Evolutionary conservation across 2,113 vertebrate genomes (phyloP).

Genomic region (Sebastes fasciatus): DNA sequence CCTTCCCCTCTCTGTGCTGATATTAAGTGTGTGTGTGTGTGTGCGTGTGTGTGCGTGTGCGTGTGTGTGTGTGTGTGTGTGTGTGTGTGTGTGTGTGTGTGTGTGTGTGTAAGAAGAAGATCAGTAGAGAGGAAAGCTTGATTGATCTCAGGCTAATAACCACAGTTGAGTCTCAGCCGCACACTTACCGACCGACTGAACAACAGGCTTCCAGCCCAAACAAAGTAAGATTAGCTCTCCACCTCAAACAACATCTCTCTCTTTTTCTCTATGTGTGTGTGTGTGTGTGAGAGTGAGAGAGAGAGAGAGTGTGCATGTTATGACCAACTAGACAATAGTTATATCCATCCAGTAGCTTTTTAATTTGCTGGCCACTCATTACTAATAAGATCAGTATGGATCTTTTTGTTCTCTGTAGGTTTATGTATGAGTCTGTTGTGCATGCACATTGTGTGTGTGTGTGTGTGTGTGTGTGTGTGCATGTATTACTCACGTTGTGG

Average conservation of each 20-base stretch:
- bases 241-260: neutral
- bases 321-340: conserved; percentile 55
- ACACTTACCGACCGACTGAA: conserved; percentile 21
- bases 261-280: conserved; percentile 17
- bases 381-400: conserved; percentile 69
- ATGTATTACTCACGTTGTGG: too few relatives aligned
- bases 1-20: conserved; percentile 7
- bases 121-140: conserved; percentile 48
- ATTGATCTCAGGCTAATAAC: conserved; percentile 71
- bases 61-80: conserved; percentile 15
- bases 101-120: conserved; percentile 3
- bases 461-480: conserved; percentile 11
- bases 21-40: conserved; percentile 26
- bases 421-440: neutral
- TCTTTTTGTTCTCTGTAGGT: conserved; percentile 30
- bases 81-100: conserved; percentile 29
- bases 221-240: conserved; percentile 18
- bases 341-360: conserved; percentile 60
- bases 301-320: conserved; percentile 3
- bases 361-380: conserved; percentile 61
- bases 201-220: conserved; percentile 37
- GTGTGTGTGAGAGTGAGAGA: conserved; percentile 1
- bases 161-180: conserved; percentile 39
- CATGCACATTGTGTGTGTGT: neutral
- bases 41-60: conserved; percentile 9